A percentile compares a stretch with the other conserved stretches of the same genome.
phyloP scores from a whole-genome alignment of 2,888 invertebrate genomes.

The Tromatobia lineatoria region DNA sequence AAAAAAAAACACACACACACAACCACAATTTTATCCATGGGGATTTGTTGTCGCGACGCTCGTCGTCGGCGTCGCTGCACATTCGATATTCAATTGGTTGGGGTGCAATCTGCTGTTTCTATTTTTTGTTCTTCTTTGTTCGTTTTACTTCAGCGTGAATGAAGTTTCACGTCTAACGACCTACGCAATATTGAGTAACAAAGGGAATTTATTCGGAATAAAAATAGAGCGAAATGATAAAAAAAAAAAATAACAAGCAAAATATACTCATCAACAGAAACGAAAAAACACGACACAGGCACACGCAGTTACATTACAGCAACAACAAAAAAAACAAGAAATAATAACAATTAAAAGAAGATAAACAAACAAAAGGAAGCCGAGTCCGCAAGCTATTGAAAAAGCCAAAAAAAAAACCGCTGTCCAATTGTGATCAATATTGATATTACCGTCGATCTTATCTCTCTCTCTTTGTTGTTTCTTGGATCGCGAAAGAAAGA shows the following conservation, averaged over 20 bases:
- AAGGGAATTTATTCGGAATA: conserved; percentile 48
- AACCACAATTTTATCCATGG: conserved; percentile 81
- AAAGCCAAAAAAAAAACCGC: conserved; percentile 80
- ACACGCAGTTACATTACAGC: conserved; percentile 51
- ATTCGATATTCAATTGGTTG: conserved; percentile 82
- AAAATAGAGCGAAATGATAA: conserved; percentile 34
- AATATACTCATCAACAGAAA: conserved; percentile 55
- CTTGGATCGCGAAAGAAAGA: conserved; percentile 48
- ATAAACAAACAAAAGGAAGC: conserved; percentile 34
- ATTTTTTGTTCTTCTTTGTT: conserved; percentile 60
- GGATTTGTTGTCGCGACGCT: conserved; percentile 57
- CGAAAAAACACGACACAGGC: conserved; percentile 57
- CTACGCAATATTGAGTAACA: conserved; percentile 61
- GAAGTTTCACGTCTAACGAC: conserved; percentile 60
- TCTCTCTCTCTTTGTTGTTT: conserved; percentile 45
- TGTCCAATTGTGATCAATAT: conserved; percentile 81
- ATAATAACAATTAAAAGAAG: conserved; percentile 11
- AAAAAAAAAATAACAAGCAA: conserved; percentile 10
- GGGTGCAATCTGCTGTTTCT: conserved; percentile 81
- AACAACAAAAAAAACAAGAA: conserved; percentile 27
- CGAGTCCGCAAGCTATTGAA: conserved; percentile 80
- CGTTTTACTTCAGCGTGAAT: conserved; percentile 53
- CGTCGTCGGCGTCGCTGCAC: conserved; percentile 78
- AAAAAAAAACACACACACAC: conserved; percentile 26
- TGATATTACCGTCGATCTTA: conserved; percentile 80